Conservation (phyloP, 1,140 invertebrate species). For the Zaprionus ornatus region DNA sequence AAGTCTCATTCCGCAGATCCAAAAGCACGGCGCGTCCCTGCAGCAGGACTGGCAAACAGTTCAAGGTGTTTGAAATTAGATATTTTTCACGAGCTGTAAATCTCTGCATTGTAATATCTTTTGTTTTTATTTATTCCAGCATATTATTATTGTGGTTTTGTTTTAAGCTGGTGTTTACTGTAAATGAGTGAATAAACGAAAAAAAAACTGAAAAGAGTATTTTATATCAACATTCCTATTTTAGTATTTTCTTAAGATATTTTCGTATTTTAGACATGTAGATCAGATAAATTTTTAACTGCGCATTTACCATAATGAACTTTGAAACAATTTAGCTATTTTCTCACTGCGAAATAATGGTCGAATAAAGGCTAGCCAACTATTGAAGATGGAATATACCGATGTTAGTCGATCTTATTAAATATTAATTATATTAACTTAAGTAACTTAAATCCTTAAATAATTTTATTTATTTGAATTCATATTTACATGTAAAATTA, state of each 20-base stretch:
- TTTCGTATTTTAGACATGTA: neutral
- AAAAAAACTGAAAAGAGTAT: neutral
- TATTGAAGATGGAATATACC: too few species aligned
- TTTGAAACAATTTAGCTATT: too few species aligned
- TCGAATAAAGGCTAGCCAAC: too few species aligned
- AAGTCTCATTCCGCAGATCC: constrained; percentile 74
- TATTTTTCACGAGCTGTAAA: constrained; percentile 69
- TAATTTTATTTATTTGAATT: too few species aligned
- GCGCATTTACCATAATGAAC: too few species aligned
- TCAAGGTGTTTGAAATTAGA: constrained; percentile 68
- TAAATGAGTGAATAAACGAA: neutral
- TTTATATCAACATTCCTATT: neutral
- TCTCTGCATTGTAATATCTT: constrained; percentile 42
- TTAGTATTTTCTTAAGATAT: neutral
- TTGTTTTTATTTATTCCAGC: neutral
- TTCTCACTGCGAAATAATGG: too few species aligned
- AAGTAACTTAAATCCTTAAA: too few species aligned
- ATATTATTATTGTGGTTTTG: neutral
- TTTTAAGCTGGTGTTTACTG: neutral
- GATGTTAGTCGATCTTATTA: too few species aligned
- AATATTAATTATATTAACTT: too few species aligned
- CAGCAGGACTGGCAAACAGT: constrained; percentile 66
- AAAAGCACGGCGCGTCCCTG: constrained; percentile 73
- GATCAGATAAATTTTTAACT: too few species aligned
- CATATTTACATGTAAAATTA: too few species aligned